phyloP scores from a whole-genome alignment of 2,797 vertebrate species.

The Cichlasoma orientale region DNA sequence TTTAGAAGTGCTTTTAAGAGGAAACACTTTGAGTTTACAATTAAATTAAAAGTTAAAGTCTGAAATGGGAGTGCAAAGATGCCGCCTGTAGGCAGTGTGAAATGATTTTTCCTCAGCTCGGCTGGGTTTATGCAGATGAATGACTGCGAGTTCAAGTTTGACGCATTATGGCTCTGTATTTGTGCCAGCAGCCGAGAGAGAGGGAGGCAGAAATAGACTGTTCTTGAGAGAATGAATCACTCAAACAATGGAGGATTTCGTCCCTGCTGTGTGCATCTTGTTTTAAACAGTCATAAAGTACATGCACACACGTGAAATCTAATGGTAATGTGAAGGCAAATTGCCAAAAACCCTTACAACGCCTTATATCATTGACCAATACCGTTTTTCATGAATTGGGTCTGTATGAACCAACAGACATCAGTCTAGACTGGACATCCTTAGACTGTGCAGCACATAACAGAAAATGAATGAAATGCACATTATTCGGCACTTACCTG shows the following conservation, averaged over 20 bases:
- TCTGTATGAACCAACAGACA: not conserved
- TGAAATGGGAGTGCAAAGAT: constrained; percentile 13
- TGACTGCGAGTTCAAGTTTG: constrained; percentile 45
- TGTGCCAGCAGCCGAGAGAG: constrained; percentile 39
- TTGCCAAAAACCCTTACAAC: not conserved
- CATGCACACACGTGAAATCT: not conserved
- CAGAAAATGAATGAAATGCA: not conserved
- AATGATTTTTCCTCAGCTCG: constrained; percentile 30
- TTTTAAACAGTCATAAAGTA: not conserved
- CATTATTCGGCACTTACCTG: not conserved
- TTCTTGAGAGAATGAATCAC: constrained; percentile 43
- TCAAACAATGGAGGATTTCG: constrained; percentile 15
- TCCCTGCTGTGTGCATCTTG: not conserved
- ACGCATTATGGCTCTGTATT: constrained; percentile 45
- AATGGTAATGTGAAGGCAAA: not conserved
- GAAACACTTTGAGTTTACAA: not conserved
- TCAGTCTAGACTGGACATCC: not conserved
- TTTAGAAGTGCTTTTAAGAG: not conserved
- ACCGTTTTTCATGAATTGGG: not conserved
- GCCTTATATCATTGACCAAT: not conserved
- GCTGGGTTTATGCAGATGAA: constrained; percentile 43
- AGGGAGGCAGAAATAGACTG: constrained; percentile 24
- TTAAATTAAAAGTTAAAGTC: constrained; percentile 12
- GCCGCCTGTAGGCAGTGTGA: constrained; percentile 28
- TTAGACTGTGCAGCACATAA: not conserved